These are phyloP conservation scores for Poeciliopsis retropinna DNA, from an alignment of 2,113 vertebrate genomes.

Conservation along the genomic window DNA sequence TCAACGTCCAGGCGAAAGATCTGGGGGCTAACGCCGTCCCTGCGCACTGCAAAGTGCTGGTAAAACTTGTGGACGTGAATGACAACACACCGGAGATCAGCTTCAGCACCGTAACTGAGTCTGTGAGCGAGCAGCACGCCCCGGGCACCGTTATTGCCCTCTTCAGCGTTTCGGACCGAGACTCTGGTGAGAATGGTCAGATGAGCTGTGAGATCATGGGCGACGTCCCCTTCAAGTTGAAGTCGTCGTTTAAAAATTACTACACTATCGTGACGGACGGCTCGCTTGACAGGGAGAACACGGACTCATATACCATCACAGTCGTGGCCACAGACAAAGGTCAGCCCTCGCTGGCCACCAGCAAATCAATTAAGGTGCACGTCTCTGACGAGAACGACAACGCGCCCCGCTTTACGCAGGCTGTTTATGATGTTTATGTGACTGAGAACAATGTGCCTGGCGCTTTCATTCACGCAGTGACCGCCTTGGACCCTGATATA, in stretches of 20 bases:
- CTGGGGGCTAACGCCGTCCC: constrained; percentile 95
- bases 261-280: constrained; percentile 96
- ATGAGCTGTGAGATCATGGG: constrained; percentile 92
- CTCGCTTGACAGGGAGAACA: constrained; percentile 89
- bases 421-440: constrained; percentile 93
- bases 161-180: constrained; percentile 95
- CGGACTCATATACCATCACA: constrained; percentile 90
- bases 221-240: constrained; percentile 94
- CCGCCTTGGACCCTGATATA: constrained; percentile 90
- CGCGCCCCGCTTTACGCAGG: constrained; percentile 91
- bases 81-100: constrained; percentile 97
- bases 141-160: constrained; percentile 95
- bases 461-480: constrained; percentile 95
- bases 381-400: constrained; percentile 98
- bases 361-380: constrained; percentile 93
- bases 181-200: constrained; percentile 94
- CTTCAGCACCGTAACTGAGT: constrained; percentile 96
- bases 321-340: constrained; percentile 93
- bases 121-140: constrained; percentile 92
- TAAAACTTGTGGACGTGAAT: constrained; percentile 93
- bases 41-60: constrained; percentile 96
- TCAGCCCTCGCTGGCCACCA: constrained; percentile 88
- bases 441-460: constrained; percentile 97
- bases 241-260: constrained; percentile 95
- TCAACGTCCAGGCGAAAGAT: constrained; percentile 96